A percentile compares a stretch with the other conserved stretches of the same genome.
phyloP scores from a whole-genome alignment of 2,888 invertebrate genomes.

The Tanytarsus gracilentus region DNA sequence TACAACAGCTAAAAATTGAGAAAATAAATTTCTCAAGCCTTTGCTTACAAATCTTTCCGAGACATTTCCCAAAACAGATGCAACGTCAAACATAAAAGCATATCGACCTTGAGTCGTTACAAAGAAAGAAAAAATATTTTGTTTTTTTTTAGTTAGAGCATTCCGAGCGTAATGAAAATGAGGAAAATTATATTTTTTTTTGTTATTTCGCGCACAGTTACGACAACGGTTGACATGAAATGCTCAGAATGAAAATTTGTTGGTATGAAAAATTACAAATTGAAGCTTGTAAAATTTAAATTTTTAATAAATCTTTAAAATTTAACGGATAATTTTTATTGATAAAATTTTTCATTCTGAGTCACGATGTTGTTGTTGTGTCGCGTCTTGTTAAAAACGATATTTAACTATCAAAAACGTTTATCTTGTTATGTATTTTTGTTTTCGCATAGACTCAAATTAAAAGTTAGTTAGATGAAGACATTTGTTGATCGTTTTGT shows the following conservation, averaged over 20 bases:
- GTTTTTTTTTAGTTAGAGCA: neutral
- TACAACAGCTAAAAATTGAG: slow-evolving; percentile 5
- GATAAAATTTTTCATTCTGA: too few species aligned
- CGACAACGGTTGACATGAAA: neutral
- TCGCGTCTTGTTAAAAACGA: too few species aligned
- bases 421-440: too few species aligned
- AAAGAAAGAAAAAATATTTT: neutral
- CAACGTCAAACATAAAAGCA: neutral
- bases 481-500: too few species aligned
- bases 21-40: neutral
- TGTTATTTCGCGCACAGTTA: neutral
- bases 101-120: neutral
- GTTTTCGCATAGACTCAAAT: too few species aligned
- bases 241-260: neutral
- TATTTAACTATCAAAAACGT: too few species aligned
- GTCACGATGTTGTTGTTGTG: too few species aligned
- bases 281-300: neutral
- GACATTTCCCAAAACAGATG: too few species aligned
- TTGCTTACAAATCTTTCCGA: neutral
- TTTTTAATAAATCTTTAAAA: neutral
- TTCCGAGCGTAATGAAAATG: neutral
- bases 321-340: too few species aligned
- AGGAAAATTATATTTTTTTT: neutral
- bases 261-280: neutral
- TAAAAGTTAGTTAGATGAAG: too few species aligned